These are phyloP conservation scores for Lepidochitona cinerea DNA, from an alignment of 2,888 invertebrate species.

Conservation along the genomic window DNA sequence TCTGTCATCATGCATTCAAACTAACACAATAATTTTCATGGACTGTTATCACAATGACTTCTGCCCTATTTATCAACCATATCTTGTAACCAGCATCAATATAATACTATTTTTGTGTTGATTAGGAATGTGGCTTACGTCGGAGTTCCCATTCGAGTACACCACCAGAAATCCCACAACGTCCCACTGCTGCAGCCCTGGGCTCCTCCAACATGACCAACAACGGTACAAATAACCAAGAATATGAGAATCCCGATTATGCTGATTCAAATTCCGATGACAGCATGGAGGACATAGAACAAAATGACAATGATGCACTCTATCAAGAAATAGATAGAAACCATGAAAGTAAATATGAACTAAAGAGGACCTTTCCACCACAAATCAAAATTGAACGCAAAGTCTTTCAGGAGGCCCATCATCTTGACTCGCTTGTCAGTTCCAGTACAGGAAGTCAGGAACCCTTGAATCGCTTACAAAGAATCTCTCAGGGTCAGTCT, in stretches of 20 bases:
- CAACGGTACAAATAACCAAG: neutral
- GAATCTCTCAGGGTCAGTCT: neutral
- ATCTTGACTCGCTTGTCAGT: constrained; percentile 58
- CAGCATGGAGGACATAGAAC: constrained; percentile 34
- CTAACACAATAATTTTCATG: too few relatives aligned
- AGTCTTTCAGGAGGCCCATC: constrained; percentile 47
- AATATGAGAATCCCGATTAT: neutral
- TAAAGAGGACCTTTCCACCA: constrained; percentile 50
- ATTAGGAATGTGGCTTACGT: neutral
- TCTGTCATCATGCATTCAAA: too few relatives aligned
- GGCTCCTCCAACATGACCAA: constrained; percentile 37
- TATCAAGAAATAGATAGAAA: constrained; percentile 64
- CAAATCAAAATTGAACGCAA: constrained; percentile 67
- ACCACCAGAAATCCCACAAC: constrained; percentile 45
- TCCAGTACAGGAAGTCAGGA: constrained; percentile 62
- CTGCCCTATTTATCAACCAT: too few relatives aligned
- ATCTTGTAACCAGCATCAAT: too few relatives aligned
- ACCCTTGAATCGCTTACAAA: constrained; percentile 15
- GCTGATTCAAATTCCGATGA: constrained; percentile 11
- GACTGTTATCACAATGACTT: too few relatives aligned
- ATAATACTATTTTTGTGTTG: neutral
- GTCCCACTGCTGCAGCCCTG: constrained; percentile 52
- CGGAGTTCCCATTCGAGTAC: constrained; percentile 4
- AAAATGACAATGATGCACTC: constrained; percentile 49
- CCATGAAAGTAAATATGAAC: constrained; percentile 63